A percentile compares a stretch with the other conserved stretches of the same genome.
Conservation (phyloP, 1,140 invertebrate genomes). For the Aphaenogaster rudis region DNA sequence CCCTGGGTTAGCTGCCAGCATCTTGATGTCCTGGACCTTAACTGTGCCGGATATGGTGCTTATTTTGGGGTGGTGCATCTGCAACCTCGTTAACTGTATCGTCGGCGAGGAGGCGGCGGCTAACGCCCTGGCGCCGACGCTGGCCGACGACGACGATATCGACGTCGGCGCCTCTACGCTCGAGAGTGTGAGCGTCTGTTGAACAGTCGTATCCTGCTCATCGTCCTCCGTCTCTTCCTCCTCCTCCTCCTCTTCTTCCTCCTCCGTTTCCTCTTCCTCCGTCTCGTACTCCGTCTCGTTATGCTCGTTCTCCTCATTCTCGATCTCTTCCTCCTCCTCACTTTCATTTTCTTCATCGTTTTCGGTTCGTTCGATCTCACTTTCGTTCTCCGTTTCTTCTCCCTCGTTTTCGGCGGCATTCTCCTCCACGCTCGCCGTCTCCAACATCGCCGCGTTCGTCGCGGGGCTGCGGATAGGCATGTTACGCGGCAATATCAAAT, state of each 20-base stretch:
- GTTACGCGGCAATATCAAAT: slow-evolving; percentile 89
- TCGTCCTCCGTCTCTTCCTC: slow-evolving; percentile 78
- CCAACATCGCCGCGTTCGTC: slow-evolving; percentile 77
- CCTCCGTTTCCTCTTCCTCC: slow-evolving; percentile 67
- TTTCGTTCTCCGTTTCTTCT: slow-evolving; percentile 59
- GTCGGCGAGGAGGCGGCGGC: slow-evolving; percentile 1
- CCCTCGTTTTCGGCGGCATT: slow-evolving; percentile 7
- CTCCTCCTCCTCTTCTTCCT: slow-evolving; percentile 62
- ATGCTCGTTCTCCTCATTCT: slow-evolving; percentile 61
- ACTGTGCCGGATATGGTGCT: slow-evolving; percentile 83
- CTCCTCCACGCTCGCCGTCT: slow-evolving; percentile 45
- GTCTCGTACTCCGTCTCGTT: slow-evolving; percentile 41
- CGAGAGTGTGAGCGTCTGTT: slow-evolving; percentile 65
- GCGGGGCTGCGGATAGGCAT: slow-evolving; percentile 84
- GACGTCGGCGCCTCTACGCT: slow-evolving; percentile 77
- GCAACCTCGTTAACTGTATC: slow-evolving; percentile 41
- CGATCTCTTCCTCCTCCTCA: slow-evolving; percentile 42
- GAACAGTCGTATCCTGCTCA: slow-evolving; percentile 66
- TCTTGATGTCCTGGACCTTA: slow-evolving; percentile 86
- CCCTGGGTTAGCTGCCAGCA: slow-evolving; percentile 77
- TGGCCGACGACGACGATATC: slow-evolving; percentile 69
- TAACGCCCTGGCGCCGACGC: neutral
- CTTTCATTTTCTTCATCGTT: slow-evolving; percentile 59
- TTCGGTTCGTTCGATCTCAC: slow-evolving; percentile 69
- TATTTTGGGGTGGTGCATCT: slow-evolving; percentile 74